These are phyloP conservation scores for Drosophila ezoana DNA, from an alignment of 2,888 invertebrate genomes.

Conservation along the genomic window DNA sequence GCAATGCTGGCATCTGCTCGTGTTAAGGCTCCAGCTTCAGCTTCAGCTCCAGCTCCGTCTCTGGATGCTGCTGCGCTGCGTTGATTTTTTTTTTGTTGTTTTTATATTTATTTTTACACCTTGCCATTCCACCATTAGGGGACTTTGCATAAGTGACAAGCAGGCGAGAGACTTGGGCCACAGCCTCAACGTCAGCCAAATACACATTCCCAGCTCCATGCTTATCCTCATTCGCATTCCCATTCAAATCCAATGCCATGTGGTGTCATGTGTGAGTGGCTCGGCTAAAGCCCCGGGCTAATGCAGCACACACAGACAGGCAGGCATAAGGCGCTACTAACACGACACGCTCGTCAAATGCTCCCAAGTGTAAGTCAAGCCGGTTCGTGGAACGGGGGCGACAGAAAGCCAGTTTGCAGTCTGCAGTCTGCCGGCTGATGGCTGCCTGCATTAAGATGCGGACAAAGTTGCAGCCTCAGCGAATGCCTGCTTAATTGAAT, in stretches of 20 bases:
- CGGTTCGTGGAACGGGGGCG: conserved; percentile 5
- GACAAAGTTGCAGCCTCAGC: conserved; percentile 41
- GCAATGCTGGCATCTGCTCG: conserved; percentile 38
- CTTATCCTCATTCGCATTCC: conserved; percentile 25
- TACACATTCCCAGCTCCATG: conserved; percentile 1
- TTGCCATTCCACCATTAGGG: conserved; percentile 69
- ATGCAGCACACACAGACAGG: conserved; percentile 38
- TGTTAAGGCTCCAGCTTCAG: conserved; percentile 1
- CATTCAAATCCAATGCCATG: conserved; percentile 39
- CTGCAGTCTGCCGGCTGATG: conserved; percentile 11
- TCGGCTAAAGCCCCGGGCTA: conserved; percentile 59
- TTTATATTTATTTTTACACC: conserved; percentile 64
- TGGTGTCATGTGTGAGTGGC: conserved; percentile 47
- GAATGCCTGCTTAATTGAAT: conserved; percentile 63
- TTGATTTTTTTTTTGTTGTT: conserved; percentile 36
- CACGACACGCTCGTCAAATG: conserved; percentile 67
- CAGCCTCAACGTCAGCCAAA: conserved; percentile 21
- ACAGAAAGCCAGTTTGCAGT: conserved; percentile 16
- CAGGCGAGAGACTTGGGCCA: conserved; percentile 26
- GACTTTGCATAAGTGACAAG: conserved; percentile 79
- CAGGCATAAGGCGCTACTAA: conserved; percentile 56
- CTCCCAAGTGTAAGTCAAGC: conserved; percentile 34
- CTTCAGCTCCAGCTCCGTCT: not conserved
- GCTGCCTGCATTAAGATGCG: conserved; percentile 51
- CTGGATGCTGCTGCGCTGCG: conserved; percentile 17